Base-by-base conservation (phyloP, 2,113 vertebrate species). In the Cyanistes caeruleus region DNA sequence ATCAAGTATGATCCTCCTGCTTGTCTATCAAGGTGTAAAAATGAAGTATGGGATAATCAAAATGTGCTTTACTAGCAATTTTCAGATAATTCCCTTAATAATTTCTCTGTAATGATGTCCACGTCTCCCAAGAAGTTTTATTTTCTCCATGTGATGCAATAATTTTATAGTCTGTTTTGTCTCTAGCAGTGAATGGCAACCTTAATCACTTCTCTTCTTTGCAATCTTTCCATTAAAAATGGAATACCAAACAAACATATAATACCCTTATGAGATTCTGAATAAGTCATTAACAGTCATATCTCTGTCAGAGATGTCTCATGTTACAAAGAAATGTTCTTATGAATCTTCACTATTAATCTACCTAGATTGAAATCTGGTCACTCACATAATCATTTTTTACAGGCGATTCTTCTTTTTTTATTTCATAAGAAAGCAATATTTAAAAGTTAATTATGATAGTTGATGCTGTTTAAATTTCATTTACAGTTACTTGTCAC, bases 91-190 rank as follows among this genome's bases (percentile, higher is more conserved):
- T 27, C 12, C 70, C 22, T 55, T 74, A 44, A 25, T 65, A 89
- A 92, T 94, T 94, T 84, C 77, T 64, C 68, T 62, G 20, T 62
- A 80, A 56, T n/a, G 18, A n/a, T 81, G 44, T 77, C 80, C 3
- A 9, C 81, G 5, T 53, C 59, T 96, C 35, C 91, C 13, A 58
- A 90, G n/a, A 89, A 95, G 91, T 94, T 97, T 86, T 82, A 27
- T 87, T 92, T 96, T 92, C 51, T 16, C 9, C 74, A 15, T 49
- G 78, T 89, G 65, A 91, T 91, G 89, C 84, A 96, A 80, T 79
- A 60, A 77, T 89, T 96, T 90, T 69, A 35, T 72, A 79, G 7
- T 59, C 43, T 89, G 11, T 63, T 93, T 95, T 30, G 15, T 85
- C 94, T 72, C 80, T 95, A 69, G 69, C 37, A 68, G 48, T 3